Percentiles rank a stretch among this genome's conserved stretches.
These are phyloP conservation scores for Leptonema lineaticorne DNA, from an alignment of 1,140 invertebrate genomes.

Conservation along the genomic window DNA sequence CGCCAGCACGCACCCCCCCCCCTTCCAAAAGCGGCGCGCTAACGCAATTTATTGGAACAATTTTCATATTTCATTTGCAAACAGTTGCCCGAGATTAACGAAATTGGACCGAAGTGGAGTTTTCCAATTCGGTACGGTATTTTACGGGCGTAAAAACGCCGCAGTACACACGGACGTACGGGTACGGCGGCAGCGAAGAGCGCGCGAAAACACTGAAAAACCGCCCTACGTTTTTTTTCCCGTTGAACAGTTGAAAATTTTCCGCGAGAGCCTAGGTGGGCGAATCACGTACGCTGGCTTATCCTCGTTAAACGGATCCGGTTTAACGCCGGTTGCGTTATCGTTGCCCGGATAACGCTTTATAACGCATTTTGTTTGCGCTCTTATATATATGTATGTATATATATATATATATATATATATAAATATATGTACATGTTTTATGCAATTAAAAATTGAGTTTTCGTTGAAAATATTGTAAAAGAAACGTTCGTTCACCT, in stretches of 20 bases:
- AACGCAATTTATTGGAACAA: slow-evolving; percentile 20
- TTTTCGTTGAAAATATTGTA: no score
- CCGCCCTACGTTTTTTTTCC: no score
- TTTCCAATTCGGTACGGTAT: slow-evolving; percentile 10
- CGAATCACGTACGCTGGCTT: background rate
- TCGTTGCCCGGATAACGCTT: background rate
- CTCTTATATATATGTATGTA: no score
- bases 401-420: background rate
- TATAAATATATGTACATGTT: background rate
- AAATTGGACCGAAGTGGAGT: slow-evolving; percentile 19
- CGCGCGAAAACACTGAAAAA: no score
- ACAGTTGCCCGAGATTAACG: slow-evolving; percentile 24
- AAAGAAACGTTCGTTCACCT: no score
- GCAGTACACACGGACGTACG: no score
- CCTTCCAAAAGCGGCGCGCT: no score
- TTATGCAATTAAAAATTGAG: no score
- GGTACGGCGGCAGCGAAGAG: no score
- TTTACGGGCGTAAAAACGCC: no score
- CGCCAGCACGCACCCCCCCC: no score
- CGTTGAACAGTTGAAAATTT: background rate
- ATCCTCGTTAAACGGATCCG: background rate
- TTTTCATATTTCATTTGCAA: slow-evolving; percentile 21
- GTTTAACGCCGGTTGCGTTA: background rate
- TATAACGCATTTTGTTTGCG: no score
- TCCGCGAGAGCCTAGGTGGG: background rate